Base-by-base conservation (phyloP, 2,113 vertebrate genomes). In the Acrocephalus kingi region DNA sequence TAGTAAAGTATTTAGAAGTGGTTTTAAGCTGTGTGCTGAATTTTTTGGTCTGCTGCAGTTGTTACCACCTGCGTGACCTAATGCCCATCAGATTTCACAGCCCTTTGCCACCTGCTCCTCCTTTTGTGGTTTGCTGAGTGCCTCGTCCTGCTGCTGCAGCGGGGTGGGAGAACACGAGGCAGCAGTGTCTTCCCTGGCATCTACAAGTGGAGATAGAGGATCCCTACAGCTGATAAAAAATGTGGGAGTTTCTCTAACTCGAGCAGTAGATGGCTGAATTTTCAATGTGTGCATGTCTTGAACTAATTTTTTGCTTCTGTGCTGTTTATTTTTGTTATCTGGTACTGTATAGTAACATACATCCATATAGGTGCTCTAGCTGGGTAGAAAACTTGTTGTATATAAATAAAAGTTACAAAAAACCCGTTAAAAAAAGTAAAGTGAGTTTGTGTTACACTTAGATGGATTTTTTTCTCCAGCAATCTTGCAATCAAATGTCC, bases 11-110 rank as follows among this genome's bases (percentile, higher is more conserved):
- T 39, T 83, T 52, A 4, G 13, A 41, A 30, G 6, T 20, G 5
- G 15, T 68, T 68, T 71, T 17, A 49, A 75, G 33, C 5, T 20
- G 2, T 10, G 8, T 3, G n/a, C 20, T 71, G 62, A 43, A 16
- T 63, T 41, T 35, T 35, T 68, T 31, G 6, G 9, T 27, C 35
- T 73, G 45, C 48, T 93, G 35, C 39, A 58, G 49, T 17, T 72
- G 3, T 62, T 35, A 7, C 8, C 43, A 30, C 58, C 45, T 71
- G 15, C 13, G 2, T 46, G 39, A 16, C 0, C 0, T n/a, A 13
- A 20, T 7, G 27, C 30, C 43, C 63, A 3, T 76, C 22, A 49
- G 28, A 43, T 30, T 74, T 80, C 6, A 7, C 7, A 71, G 37
- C 64, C 21, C 20, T 55, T 67, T 1, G 6, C 10, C 22, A 16